phyloP scores from a whole-genome alignment of 2,888 invertebrate species.

The Hirtodrosophila duncani region DNA sequence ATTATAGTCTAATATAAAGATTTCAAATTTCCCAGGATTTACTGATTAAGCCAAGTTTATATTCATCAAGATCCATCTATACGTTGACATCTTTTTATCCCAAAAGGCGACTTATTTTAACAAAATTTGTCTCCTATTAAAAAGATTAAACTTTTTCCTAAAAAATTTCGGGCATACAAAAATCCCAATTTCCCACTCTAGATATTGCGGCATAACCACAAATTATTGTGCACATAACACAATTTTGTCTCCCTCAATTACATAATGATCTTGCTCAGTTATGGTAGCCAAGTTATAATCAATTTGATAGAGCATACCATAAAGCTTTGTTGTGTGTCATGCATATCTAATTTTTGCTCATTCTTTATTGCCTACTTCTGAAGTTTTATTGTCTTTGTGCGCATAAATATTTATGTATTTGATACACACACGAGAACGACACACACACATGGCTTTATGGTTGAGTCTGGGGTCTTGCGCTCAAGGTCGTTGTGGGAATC shows the following conservation, averaged over 20 bases:
- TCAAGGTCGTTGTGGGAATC: slow-evolving; percentile 35
- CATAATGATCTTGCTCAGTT: slow-evolving; percentile 8
- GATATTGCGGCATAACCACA: not conserved
- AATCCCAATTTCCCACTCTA: no score
- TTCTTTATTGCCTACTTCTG: slow-evolving; percentile 46
- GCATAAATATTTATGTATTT: slow-evolving; percentile 49
- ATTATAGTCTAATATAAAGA: no score
- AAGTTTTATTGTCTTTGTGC: slow-evolving; percentile 28
- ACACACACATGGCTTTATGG: slow-evolving; percentile 18
- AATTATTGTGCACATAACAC: no score
- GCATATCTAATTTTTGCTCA: slow-evolving; percentile 45
- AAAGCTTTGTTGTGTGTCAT: slow-evolving; percentile 13
- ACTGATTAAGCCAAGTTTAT: no score
- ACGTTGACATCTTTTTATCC: no score
- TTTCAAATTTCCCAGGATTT: no score
- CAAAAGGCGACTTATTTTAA: no score
- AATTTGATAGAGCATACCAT: slow-evolving; percentile 25
- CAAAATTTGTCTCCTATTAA: no score
- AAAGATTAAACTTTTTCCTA: no score
- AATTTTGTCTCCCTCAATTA: slow-evolving; percentile 11
- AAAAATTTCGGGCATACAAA: no score
- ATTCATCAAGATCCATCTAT: no score
- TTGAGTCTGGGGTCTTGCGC: slow-evolving; percentile 16
- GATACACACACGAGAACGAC: slow-evolving; percentile 2
- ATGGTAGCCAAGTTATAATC: slow-evolving; percentile 16